Evolutionary conservation across 1,140 invertebrate species (phyloP).

Genomic region (Drosophila sp.): DNA sequence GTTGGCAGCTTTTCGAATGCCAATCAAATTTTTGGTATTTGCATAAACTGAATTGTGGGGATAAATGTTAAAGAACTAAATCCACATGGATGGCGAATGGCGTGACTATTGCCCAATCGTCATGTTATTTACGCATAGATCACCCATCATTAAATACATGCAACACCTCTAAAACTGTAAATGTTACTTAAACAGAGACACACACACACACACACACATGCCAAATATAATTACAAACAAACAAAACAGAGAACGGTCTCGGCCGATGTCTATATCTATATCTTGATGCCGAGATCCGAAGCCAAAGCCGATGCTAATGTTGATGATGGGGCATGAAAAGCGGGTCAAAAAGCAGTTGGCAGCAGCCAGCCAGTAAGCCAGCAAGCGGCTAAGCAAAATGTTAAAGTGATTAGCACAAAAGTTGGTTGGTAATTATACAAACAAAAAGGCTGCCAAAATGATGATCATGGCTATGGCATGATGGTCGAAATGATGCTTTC

Average conservation of each 20-base stretch:
- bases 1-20: not conserved
- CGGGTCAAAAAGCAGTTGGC: conserved; percentile 73
- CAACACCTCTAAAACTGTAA: conserved; percentile 74
- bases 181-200: conserved; percentile 61
- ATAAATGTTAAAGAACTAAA: conserved; percentile 31
- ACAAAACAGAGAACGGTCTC: conserved; percentile 57
- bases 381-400: conserved; percentile 53
- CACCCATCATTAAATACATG: conserved; percentile 66
- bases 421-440: conserved; percentile 63
- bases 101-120: conserved; percentile 13
- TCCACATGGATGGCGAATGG: conserved; percentile 23
- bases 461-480: conserved; percentile 50
- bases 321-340: conserved; percentile 53
- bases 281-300: not conserved
- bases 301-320: conserved; percentile 4
- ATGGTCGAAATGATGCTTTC: conserved; percentile 49
- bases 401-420: conserved; percentile 77
- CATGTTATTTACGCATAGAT: conserved; percentile 58
- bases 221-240: conserved; percentile 52
- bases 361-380: not conserved
- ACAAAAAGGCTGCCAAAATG: conserved; percentile 69
- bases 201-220: conserved; percentile 23
- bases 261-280: conserved; percentile 13
- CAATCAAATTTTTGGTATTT: not conserved
- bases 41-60: not conserved